Percentiles rank a stretch among this genome's conserved stretches.
Evolutionary conservation across 2,113 vertebrate genomes (phyloP).

Genomic region (Theristicus caerulescens): DNA sequence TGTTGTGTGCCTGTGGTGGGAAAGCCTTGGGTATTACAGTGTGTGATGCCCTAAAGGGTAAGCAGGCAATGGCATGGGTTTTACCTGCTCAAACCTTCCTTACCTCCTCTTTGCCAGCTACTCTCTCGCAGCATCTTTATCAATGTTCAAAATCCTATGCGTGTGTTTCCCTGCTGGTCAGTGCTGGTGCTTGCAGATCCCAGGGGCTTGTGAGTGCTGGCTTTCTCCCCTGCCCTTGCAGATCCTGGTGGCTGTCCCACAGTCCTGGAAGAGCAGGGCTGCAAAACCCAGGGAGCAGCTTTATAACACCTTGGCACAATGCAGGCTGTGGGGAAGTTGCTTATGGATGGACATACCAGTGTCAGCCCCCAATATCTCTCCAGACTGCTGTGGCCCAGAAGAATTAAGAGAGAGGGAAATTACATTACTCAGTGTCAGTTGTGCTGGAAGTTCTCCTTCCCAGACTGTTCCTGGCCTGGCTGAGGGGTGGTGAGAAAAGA

Average conservation of each 20-base stretch:
- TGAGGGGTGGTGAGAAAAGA: not conserved
- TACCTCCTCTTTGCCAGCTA: not conserved
- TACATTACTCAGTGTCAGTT: too few species aligned
- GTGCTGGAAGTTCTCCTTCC: not conserved
- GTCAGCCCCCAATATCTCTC: not conserved
- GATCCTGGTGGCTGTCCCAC: not conserved
- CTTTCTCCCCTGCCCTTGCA: too few species aligned
- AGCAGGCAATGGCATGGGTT: not conserved
- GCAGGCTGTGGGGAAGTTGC: not conserved
- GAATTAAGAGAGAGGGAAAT: not conserved
- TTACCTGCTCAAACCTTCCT: not conserved
- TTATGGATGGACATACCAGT: not conserved
- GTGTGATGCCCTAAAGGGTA: not conserved
- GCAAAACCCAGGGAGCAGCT: not conserved
- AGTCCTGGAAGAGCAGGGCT: not conserved
- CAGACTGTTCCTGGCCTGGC: not conserved
- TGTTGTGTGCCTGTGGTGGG: not conserved
- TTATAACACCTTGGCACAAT: not conserved
- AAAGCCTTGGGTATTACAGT: not conserved
- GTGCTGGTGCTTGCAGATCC: not conserved
- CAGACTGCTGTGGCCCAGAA: too few species aligned
- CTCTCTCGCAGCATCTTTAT: not conserved
- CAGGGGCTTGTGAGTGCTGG: not conserved
- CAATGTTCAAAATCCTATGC: not conserved
- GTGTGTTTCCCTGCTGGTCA: not conserved